Evolutionary conservation across 2,113 vertebrate genomes (phyloP), one percentile per base, ranked within the genome.

Genomic region (Mustela lutreola): DNA sequence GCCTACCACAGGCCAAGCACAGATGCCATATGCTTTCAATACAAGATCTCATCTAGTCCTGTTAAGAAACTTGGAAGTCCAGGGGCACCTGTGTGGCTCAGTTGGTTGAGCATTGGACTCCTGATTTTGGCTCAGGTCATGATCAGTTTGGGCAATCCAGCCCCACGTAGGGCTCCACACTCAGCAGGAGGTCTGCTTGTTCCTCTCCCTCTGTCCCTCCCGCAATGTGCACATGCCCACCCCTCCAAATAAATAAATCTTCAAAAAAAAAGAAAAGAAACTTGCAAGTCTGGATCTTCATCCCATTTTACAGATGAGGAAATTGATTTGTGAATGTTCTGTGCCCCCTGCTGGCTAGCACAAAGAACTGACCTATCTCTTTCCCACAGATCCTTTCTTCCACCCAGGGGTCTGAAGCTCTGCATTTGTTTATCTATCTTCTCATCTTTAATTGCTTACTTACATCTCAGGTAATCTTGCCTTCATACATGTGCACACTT

Each of bases 281-380:
- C 31, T 53, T 33, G 31, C 16, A 12, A 92, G 12, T 67, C 62
- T 71, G 16, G 26, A 79, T 65, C 18, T 96, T 95, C 95, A 82
- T 48, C 89, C 94, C 97, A 88, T 96, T 97, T 95, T 88, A 97
- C 93, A 97, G 93, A 93, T 93, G 90, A 95, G 36, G 60, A 96
- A 87, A 94, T 92, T 83, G 80, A 96, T 95, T 73, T 83, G 62
- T 91, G 86, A 97, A 93, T 96, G 36, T 91, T 84, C 18, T 80
- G 36, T 97, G 96, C 56, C 76, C 79, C 60, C 94, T 94, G n/a
- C 67, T 95, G 80, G 85, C 85, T 90, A 80, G 39, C 15, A 39
- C 53, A 78, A 91, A 93, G 62, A 86, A 91, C 15, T 33, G 9
- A 78, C 2, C 39, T 91, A 16, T 65, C 36, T 89, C 39, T 70